These are phyloP conservation scores for Rissa tridactyla DNA, from an alignment of 2,113 vertebrate genomes.

Conservation along the genomic window DNA sequence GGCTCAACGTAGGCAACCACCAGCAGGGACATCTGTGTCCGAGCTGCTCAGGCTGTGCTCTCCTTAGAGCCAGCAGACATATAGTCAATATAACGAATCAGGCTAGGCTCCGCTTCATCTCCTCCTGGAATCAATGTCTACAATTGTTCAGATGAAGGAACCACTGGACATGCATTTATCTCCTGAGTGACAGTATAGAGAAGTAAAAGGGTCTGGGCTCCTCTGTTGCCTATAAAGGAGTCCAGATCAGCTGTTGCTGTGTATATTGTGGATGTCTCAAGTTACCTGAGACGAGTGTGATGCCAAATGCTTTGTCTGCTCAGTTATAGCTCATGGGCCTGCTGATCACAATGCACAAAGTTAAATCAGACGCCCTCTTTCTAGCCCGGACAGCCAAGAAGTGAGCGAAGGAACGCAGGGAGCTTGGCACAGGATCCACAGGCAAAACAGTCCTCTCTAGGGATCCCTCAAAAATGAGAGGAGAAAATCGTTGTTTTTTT, in stretches of 20 bases:
- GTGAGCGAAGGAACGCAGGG: not conserved
- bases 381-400: not conserved
- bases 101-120: not conserved
- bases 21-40: rapidly evolving
- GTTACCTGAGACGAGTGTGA: not conserved
- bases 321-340: not conserved
- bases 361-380: not conserved
- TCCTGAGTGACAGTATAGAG: not conserved
- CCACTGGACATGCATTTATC: not conserved
- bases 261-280: not conserved
- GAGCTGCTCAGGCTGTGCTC: not conserved
- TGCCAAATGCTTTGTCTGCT: not conserved
- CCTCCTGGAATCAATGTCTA: not conserved
- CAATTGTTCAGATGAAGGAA: not conserved
- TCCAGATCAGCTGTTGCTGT: not conserved
- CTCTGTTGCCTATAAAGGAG: not conserved
- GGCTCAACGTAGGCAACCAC: rapidly evolving
- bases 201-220: not conserved
- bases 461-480: not conserved
- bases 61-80: not conserved
- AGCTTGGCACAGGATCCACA: not conserved
- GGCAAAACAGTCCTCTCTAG: not conserved
- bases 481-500: not conserved
- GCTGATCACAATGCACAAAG: not conserved
- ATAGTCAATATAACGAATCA: not conserved